Evolutionary conservation across 2,113 vertebrate species (phyloP).

Genomic region (Monopterus albus): DNA sequence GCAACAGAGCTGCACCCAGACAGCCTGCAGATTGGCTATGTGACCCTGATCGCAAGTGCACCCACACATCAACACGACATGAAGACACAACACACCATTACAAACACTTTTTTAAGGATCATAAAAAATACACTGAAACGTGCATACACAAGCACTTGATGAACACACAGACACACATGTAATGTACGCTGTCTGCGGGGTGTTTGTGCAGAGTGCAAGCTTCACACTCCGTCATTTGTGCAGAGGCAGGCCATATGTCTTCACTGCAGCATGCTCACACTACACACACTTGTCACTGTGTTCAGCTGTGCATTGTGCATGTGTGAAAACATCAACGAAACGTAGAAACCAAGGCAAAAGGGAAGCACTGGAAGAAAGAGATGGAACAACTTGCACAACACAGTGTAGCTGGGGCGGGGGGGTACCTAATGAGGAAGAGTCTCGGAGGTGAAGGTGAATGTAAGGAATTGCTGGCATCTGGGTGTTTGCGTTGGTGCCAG

Average conservation of each 20-base stretch:
- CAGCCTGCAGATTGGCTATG: conserved; percentile 79
- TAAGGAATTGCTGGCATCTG: conserved; percentile 16
- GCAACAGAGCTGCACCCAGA: conserved; percentile 78
- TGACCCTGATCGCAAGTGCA: conserved; percentile 72
- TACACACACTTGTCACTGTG: not conserved
- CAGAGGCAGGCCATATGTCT: conserved; percentile 66
- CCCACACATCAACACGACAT: conserved; percentile 41
- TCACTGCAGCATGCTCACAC: conserved; percentile 43
- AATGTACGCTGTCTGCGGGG: conserved; percentile 11
- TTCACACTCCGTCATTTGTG: conserved; percentile 53
- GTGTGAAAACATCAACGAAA: conserved; percentile 41
- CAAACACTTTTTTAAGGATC: conserved; percentile 40
- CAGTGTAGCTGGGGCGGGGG: not conserved
- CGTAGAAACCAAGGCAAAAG: conserved; percentile 6
- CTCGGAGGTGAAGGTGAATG: conserved; percentile 40
- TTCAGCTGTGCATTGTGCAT: conserved; percentile 37
- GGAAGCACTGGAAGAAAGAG: conserved; percentile 1
- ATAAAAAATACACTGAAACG: conserved; percentile 20
- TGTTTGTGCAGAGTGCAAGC: conserved; percentile 6
- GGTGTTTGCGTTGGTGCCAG: conserved; percentile 2
- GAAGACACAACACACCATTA: not conserved
- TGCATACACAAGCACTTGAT: conserved; percentile 35
- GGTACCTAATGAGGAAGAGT: conserved; percentile 19
- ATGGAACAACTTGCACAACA: conserved; percentile 17
- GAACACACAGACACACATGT: conserved; percentile 14